Conservation (phyloP, 1,140 invertebrate species). For the Samia ricini region DNA sequence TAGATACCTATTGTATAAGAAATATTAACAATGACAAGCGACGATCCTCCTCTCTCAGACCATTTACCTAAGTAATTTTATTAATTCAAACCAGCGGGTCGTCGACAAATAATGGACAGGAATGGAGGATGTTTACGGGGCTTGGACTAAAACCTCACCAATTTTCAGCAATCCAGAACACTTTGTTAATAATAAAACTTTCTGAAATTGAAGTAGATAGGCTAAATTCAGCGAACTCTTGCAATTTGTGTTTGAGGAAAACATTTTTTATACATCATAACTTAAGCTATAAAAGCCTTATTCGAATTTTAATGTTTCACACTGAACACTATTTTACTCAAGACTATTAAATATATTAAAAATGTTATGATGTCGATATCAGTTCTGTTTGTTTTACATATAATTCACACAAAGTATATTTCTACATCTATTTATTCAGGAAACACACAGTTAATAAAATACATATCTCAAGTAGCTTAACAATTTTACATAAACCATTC, state of each 20-base stretch:
- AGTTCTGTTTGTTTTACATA: too few species aligned
- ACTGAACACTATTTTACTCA: neutral
- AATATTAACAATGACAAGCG: slow-evolving; percentile 1
- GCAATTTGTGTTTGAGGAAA: neutral
- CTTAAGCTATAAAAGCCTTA: neutral
- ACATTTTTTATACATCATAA: neutral
- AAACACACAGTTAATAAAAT: too few species aligned
- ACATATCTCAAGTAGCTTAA: too few species aligned
- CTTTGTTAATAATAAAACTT: slow-evolving; percentile 2
- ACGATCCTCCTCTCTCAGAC: neutral
- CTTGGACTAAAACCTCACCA: neutral
- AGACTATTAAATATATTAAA: too few species aligned
- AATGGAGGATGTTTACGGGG: slow-evolving; percentile 10
- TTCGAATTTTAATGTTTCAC: neutral
- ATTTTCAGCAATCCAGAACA: slow-evolving; percentile 1
- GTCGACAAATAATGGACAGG: slow-evolving; percentile 7
- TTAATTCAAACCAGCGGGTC: slow-evolving; percentile 8
- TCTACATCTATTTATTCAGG: too few species aligned
- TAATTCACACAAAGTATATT: too few species aligned
- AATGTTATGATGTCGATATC: too few species aligned
- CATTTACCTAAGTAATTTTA: slow-evolving; percentile 7
- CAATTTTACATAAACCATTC: too few species aligned
- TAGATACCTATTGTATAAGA: neutral
- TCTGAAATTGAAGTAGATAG: slow-evolving; percentile 6
- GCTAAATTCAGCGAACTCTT: neutral